Conservation (phyloP, 2,888 invertebrate genomes). For the Holacanthella duospinosa region DNA sequence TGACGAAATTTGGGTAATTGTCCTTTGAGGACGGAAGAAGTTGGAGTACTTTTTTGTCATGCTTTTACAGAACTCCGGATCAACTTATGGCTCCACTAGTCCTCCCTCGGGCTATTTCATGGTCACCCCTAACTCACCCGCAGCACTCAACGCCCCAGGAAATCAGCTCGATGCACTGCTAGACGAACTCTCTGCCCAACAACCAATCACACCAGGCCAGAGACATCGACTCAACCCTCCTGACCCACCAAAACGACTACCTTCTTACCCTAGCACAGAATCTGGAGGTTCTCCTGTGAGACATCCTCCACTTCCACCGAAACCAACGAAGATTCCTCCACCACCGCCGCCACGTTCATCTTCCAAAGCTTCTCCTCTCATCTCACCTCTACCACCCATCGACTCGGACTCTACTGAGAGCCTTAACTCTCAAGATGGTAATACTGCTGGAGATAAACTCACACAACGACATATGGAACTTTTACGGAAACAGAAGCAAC, state of each 20-base stretch:
- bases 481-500: slow-evolving; percentile 70
- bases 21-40: background rate
- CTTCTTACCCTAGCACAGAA: slow-evolving; percentile 68
- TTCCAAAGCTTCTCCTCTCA: slow-evolving; percentile 68
- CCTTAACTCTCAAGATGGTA: slow-evolving; percentile 39
- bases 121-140: slow-evolving; percentile 6
- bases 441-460: slow-evolving; percentile 42
- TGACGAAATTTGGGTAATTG: background rate
- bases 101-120: slow-evolving; percentile 4
- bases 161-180: slow-evolving; percentile 12
- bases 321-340: slow-evolving; percentile 72
- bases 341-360: slow-evolving; percentile 88
- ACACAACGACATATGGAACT: slow-evolving; percentile 82
- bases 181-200: slow-evolving; percentile 7
- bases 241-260: slow-evolving; percentile 48
- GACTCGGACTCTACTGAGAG: slow-evolving; percentile 36
- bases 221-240: slow-evolving; percentile 26
- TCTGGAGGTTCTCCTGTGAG: slow-evolving; percentile 35
- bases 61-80: slow-evolving; percentile 7
- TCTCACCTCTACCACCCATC: slow-evolving; percentile 51
- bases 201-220: background rate
- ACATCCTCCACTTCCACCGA: slow-evolving; percentile 43
- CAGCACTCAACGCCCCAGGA: slow-evolving; percentile 6
- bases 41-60: background rate
- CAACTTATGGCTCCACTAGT: background rate